Evolutionary conservation across 2,113 vertebrate species (phyloP).

Genomic region (Myrmophylax atrothorax): DNA sequence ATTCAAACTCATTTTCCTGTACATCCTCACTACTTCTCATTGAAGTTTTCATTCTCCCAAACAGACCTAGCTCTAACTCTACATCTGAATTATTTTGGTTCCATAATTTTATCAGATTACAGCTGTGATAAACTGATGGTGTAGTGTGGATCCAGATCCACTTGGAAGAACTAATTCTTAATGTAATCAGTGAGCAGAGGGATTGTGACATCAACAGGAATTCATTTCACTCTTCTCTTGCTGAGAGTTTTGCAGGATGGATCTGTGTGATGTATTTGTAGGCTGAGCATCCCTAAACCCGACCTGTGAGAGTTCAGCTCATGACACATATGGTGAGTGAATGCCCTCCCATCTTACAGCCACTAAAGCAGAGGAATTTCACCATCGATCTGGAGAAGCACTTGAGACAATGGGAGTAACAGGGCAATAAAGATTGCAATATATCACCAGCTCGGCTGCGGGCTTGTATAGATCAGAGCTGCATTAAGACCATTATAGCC

Average conservation of each 20-base stretch:
- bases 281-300: constrained; percentile 6
- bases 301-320: neutral
- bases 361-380: constrained; percentile 39
- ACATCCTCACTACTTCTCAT: neutral
- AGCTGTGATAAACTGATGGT: neutral
- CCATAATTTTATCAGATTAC: neutral
- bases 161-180: neutral
- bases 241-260: neutral
- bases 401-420: constrained; percentile 71
- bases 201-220: neutral
- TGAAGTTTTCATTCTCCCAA: neutral
- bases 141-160: neutral
- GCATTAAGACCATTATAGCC: constrained; percentile 39
- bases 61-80: neutral
- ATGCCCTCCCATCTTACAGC: neutral
- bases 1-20: neutral
- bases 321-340: constrained; percentile 24
- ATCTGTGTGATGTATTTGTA: neutral
- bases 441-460: constrained; percentile 17
- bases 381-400: constrained; percentile 63
- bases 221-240: neutral
- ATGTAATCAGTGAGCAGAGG: neutral
- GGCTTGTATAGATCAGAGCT: constrained; percentile 33
- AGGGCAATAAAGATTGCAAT: constrained; percentile 61
- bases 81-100: neutral